Evolutionary conservation across 2,113 vertebrate genomes (phyloP), one percentile per base, ranked within the genome.

Genomic region (Myotis lucifugus): DNA sequence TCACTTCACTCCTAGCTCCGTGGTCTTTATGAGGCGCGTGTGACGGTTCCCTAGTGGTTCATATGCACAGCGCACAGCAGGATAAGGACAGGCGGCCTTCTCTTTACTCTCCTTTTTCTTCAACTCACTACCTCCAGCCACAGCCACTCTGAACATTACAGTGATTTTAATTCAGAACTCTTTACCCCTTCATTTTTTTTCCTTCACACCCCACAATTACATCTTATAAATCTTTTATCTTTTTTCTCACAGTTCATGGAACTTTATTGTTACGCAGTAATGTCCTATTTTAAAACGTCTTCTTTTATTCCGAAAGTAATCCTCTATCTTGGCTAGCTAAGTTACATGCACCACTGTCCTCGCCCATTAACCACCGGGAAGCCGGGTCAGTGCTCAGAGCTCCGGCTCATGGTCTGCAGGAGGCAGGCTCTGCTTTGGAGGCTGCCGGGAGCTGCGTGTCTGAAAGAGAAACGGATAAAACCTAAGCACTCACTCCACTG

Each of bases 401-500:
- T 69, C 64, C 69, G 19, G 14, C 21, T 67, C 7, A 2, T 18
- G 23, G 13, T 77, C 50, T 85, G 50, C 37, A 48, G 84, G 88
- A 84, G 84, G 25, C 70, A 14, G 93, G 56, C 23, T 82, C 70
- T 95, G 40, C 94, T 34, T 81, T n/a, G 77, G 87, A 96, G 94
- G 87, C 94, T 92, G 67, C 95, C 77, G 32, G 74, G 85, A 96
- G 96, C 95, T 54, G 6, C 73, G 0, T 92, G 52, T 86, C 77
- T 52, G 90, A 89, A 87, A 90, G 92, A 56, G 23, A 23, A 19
- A 73, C 78, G 92, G 94, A 11, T 4, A 82, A 96, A 91, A 89
- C 95, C 96, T 95, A 98, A 95, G 84, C 95, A 90, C 91, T 98
- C 94, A 97, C 82, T 97, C 90, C 90, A 0, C 97, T 97, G 96